Evolutionary conservation across 1,140 invertebrate genomes (phyloP).

Genomic region (Antheraea mylitta): DNA sequence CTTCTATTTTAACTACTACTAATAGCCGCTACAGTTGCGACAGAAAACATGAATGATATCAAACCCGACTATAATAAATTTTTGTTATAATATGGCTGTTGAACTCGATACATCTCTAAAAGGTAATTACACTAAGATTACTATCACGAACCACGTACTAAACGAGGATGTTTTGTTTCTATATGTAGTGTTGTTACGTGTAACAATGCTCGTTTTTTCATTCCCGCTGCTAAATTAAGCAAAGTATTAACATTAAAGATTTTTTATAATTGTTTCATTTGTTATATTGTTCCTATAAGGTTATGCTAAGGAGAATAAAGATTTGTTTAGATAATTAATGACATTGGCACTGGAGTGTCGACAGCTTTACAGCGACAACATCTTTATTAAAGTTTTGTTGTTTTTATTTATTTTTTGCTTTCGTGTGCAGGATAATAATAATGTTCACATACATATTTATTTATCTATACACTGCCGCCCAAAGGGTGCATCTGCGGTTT

Average conservation of each 20-base stretch:
- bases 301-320: conserved; percentile 6
- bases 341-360: neutral
- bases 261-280: conserved; percentile 25
- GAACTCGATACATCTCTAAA: conserved; percentile 47
- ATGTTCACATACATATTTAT: no score
- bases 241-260: conserved; percentile 25
- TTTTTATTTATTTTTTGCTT: no score
- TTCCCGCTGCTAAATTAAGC: conserved; percentile 27
- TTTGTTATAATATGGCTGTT: conserved; percentile 35
- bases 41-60: neutral
- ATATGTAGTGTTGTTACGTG: conserved; percentile 16
- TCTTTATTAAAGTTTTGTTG: neutral
- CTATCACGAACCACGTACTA: conserved; percentile 42
- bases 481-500: no score
- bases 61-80: neutral
- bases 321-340: neutral
- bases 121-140: conserved; percentile 52
- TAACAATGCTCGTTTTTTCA: conserved; percentile 47
- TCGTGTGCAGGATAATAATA: no score
- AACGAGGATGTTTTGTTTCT: conserved; percentile 55
- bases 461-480: no score
- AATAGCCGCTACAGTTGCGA: neutral
- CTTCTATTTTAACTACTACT: no score
- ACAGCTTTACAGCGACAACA: neutral
- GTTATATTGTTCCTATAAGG: conserved; percentile 9